phyloP scores from a whole-genome alignment of 2,797 vertebrate species.

The Enteromius mattozi region DNA sequence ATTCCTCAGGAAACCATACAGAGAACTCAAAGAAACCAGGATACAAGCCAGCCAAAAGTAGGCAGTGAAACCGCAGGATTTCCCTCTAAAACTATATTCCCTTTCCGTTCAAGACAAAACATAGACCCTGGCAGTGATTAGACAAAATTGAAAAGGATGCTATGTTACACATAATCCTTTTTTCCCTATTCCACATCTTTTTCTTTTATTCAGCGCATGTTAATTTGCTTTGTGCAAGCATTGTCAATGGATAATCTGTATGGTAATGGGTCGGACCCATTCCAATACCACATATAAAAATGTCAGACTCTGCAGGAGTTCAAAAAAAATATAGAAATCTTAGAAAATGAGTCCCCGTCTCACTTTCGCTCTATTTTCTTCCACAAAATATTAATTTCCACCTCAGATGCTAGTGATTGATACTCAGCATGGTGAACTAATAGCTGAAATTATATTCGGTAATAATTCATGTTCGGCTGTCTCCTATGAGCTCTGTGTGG shows the following conservation, averaged over 20 bases:
- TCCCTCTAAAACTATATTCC: conserved; percentile 67
- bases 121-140: conserved; percentile 77
- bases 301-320: conserved; percentile 79
- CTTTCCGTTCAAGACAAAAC: conserved; percentile 77
- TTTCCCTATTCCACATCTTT: conserved; percentile 67
- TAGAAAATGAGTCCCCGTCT: conserved; percentile 83
- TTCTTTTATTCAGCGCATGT: conserved; percentile 66
- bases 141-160: conserved; percentile 70
- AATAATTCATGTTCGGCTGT: conserved; percentile 94
- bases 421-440: conserved; percentile 91
- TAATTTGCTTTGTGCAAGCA: conserved; percentile 72
- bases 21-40: conserved; percentile 11
- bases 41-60: conserved; percentile 30
- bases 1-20: conserved; percentile 44
- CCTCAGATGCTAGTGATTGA: conserved; percentile 89
- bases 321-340: conserved; percentile 72
- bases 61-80: conserved; percentile 59
- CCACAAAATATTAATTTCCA: conserved; percentile 87
- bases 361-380: conserved; percentile 67
- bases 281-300: conserved; percentile 84
- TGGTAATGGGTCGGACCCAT: conserved; percentile 81
- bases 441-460: conserved; percentile 95
- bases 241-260: conserved; percentile 79
- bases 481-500: conserved; percentile 86
- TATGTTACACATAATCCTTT: conserved; percentile 74